A percentile compares a stretch with the other conserved stretches of the same genome.
Conservation (phyloP, 2,113 vertebrate species). For the Cebus imitator region DNA sequence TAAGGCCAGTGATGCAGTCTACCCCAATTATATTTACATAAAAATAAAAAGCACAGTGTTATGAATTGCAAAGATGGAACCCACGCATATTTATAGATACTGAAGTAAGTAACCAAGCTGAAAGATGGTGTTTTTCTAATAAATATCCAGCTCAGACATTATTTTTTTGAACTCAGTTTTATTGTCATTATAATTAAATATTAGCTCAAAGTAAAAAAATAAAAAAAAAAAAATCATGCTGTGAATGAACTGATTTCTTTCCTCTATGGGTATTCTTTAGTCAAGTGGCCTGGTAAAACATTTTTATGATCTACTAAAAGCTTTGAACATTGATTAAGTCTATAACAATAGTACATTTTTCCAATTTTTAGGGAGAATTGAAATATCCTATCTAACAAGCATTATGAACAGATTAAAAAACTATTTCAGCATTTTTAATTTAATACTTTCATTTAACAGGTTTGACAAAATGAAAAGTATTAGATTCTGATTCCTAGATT, state of each 20-base stretch:
- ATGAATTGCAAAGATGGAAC: not conserved
- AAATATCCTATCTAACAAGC: slow-evolving; percentile 29
- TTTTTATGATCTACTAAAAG: slow-evolving; percentile 13
- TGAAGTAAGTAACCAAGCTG: not conserved
- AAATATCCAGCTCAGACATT: not conserved
- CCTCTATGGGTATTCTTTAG: not conserved
- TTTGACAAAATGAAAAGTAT: slow-evolving; percentile 34
- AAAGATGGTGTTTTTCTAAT: slow-evolving; percentile 12
- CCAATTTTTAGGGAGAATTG: slow-evolving; percentile 20
- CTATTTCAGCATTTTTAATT: slow-evolving; percentile 43
- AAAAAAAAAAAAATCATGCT: slow-evolving; percentile 7
- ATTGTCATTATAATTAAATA: slow-evolving; percentile 44
- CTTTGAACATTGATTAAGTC: slow-evolving; percentile 17
- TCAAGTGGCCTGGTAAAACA: slow-evolving; percentile 27
- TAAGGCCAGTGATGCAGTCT: not conserved
- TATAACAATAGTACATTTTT: not conserved
- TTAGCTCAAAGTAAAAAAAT: not conserved
- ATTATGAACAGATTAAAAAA: slow-evolving; percentile 11
- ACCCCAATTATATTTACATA: not conserved
- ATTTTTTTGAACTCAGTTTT: slow-evolving; percentile 7
- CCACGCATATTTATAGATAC: not conserved
- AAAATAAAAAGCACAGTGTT: slow-evolving; percentile 16
- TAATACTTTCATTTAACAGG: not conserved
- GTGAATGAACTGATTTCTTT: slow-evolving; percentile 20
- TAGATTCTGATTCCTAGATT: not conserved